phyloP scores from a whole-genome alignment of 2,797 vertebrate genomes.

The Erpetoichthys calabaricus region DNA sequence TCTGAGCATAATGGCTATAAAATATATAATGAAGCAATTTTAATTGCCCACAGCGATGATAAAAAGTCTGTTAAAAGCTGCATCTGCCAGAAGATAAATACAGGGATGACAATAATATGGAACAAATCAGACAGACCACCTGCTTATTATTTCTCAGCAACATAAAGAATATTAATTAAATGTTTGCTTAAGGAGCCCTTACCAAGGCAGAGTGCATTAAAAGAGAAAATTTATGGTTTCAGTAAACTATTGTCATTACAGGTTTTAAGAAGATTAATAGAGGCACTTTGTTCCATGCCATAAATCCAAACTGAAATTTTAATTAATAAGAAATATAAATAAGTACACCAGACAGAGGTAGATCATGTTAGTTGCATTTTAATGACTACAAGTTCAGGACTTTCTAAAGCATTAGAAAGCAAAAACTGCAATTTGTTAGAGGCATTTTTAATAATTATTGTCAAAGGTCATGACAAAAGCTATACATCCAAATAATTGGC shows the following conservation, averaged over 20 bases:
- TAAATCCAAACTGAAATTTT: neutral
- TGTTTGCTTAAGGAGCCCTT: neutral
- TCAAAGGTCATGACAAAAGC: too few relatives aligned
- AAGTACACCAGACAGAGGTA: neutral
- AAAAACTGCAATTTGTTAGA: neutral
- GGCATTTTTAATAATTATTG: too few relatives aligned
- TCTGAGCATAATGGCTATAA: too few relatives aligned
- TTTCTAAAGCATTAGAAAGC: neutral
- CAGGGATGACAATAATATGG: too few relatives aligned
- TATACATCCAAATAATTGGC: too few relatives aligned
- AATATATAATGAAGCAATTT: too few relatives aligned
- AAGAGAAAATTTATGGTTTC: neutral
- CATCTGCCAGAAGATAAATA: too few relatives aligned
- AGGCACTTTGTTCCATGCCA: neutral
- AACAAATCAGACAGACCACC: too few relatives aligned
- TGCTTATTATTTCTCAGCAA: neutral
- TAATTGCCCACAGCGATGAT: too few relatives aligned
- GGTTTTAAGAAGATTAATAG: neutral
- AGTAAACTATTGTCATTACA: neutral
- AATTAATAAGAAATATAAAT: constrained; percentile 1
- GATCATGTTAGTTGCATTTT: neutral
- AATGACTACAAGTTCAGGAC: neutral
- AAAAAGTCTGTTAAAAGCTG: too few relatives aligned
- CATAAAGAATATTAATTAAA: neutral
- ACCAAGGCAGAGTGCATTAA: neutral